Conservation (phyloP, 35 echinoderm and acorn worm genomes). For the Strongylocentrotus purpuratus region DNA sequence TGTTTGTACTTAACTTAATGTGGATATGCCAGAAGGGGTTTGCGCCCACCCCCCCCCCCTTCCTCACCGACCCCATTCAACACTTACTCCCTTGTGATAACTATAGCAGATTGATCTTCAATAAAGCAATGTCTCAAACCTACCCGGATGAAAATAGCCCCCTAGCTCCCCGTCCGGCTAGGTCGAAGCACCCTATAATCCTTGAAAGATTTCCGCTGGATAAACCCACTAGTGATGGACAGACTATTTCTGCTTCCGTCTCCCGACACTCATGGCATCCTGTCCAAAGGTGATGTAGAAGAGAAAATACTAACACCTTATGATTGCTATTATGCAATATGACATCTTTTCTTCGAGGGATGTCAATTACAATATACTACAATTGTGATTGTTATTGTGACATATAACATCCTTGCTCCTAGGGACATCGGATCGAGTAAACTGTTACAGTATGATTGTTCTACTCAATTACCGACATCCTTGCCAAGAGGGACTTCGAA, state of each 20-base stretch:
- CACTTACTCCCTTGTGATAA: neutral
- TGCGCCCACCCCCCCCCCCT: too few relatives aligned
- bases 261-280: neutral
- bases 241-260: neutral
- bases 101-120: neutral
- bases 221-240: neutral
- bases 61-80: too few relatives aligned
- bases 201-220: constrained; percentile 14
- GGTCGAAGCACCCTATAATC: neutral
- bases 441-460: too few relatives aligned
- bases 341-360: too few relatives aligned
- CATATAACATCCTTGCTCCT: neutral
- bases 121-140: neutral
- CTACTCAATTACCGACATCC: too few relatives aligned
- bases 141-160: neutral
- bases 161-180: neutral
- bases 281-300: neutral
- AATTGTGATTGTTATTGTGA: neutral
- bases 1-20: too few relatives aligned
- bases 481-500: too few relatives aligned
- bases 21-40: too few relatives aligned
- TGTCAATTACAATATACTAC: too few relatives aligned
- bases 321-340: neutral
- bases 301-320: neutral
- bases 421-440: too few relatives aligned